Evolutionary conservation across 2,888 invertebrate species (phyloP), one percentile per base, ranked within the genome.

Genomic region (Acholoe squamosa): DNA sequence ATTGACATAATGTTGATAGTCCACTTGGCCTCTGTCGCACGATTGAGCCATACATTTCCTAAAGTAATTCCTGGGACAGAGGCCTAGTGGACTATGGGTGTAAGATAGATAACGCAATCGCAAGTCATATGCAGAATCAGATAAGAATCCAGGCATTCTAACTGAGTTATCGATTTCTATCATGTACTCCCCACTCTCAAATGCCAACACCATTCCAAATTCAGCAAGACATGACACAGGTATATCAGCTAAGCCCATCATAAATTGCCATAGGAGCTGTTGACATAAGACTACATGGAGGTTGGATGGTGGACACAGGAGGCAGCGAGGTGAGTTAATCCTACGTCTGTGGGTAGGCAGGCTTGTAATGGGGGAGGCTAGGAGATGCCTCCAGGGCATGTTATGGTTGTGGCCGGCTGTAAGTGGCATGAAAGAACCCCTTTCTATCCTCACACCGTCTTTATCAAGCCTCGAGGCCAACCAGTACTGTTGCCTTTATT

Each of bases 361-460:
- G 25, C 14, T 71, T 28, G 28, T n/a, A 16, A 71, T n/a, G 28
- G 28, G 28, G 14, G 71, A 14, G 28, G 71, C 5, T 28, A 25
- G 25, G 31, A 71, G 71, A 28, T 25, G 71, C 14, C 28, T 0
- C 14, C 3, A 25, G 25, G 71, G 71, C 14, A 16, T n/a, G 71
- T 71, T 71, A 28, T 28, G n/a, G 28, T 28, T 28, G 71, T 71
- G 28, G 61, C 61, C 71, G 31, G 28, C 71, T 28, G 71, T 71
- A 71, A 71, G 71, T 71, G 71, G 28, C 71, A 71, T 71, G 71
- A 71, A 71, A 71, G 71, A 25, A 5, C 71, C n/a, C 31, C 71
- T 71, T 71, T 71, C 71, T 71, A 14, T 1, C 71, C 71, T 25
- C 19, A 71, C 71, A 71, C 71, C 71, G 71, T 71, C 71, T 28